phyloP scores from a whole-genome alignment of 1,140 invertebrate genomes.

The Eupristina koningsbergeri region DNA sequence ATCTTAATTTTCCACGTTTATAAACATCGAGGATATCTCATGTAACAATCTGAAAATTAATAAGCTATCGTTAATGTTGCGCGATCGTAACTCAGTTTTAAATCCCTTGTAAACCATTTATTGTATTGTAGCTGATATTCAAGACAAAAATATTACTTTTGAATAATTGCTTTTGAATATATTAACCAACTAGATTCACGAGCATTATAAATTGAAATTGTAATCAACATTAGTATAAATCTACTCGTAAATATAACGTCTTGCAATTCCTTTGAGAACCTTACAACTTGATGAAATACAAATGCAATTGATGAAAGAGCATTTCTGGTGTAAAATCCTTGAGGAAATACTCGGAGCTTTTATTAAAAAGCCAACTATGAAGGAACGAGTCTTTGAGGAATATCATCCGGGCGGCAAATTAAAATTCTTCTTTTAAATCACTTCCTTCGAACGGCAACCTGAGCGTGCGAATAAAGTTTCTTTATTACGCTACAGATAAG shows the following conservation, averaged over 20 bases:
- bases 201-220: too few species aligned
- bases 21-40: too few species aligned
- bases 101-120: too few species aligned
- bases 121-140: too few species aligned
- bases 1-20: too few species aligned
- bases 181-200: too few species aligned
- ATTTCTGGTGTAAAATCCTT: neutral
- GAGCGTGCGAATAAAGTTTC: slow-evolving; percentile 26
- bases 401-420: slow-evolving; percentile 25
- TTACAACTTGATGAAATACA: neutral
- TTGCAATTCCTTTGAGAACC: neutral
- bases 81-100: too few species aligned
- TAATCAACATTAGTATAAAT: too few species aligned
- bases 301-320: neutral
- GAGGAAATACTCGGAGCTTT: neutral
- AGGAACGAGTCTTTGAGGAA: neutral
- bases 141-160: too few species aligned
- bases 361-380: slow-evolving; percentile 12
- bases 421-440: slow-evolving; percentile 43
- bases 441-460: neutral
- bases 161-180: too few species aligned
- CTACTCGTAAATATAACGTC: too few species aligned
- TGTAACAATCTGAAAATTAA: neutral
- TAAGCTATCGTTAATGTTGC: neutral
- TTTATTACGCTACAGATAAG: slow-evolving; percentile 41